A percentile compares a stretch with the other conserved stretches of the same genome.
Conservation (phyloP, 2,113 vertebrate species). For the Pelodiscus sinensis region DNA sequence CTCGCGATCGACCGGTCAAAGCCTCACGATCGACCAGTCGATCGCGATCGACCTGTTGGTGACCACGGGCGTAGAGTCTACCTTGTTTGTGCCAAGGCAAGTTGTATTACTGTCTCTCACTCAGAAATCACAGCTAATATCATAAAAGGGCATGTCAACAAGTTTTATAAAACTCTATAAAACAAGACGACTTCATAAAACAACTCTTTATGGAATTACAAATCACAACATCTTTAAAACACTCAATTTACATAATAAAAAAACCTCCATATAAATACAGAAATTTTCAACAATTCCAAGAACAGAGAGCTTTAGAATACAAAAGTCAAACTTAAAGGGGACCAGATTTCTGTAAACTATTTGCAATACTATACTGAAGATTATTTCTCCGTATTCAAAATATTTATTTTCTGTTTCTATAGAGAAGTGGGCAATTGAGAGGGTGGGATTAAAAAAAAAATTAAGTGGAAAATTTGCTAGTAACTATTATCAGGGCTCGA, state of each 20-base stretch:
- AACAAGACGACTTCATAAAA: neutral
- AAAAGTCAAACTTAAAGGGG: neutral
- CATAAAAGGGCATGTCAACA: neutral
- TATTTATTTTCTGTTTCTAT: neutral
- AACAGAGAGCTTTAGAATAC: neutral
- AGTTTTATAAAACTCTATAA: neutral
- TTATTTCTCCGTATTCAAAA: neutral
- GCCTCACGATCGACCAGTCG: too few species aligned
- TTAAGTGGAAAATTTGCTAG: neutral
- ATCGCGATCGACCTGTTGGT: too few species aligned
- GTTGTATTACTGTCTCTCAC: neutral
- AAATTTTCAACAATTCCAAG: neutral
- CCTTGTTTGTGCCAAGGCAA: neutral
- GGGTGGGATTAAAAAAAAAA: neutral
- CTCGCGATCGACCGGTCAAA: too few species aligned
- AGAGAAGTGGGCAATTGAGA: neutral
- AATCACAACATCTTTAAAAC: neutral
- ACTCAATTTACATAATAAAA: neutral
- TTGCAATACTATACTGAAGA: neutral
- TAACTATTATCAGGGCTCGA: conserved; percentile 8
- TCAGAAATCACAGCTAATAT: neutral
- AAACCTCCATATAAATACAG: neutral
- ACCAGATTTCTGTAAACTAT: neutral
- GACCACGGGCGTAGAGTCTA: neutral
- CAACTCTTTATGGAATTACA: neutral